These are phyloP conservation scores for Rhea americana DNA, from an alignment of 2,113 vertebrate genomes.

Conservation along the genomic window DNA sequence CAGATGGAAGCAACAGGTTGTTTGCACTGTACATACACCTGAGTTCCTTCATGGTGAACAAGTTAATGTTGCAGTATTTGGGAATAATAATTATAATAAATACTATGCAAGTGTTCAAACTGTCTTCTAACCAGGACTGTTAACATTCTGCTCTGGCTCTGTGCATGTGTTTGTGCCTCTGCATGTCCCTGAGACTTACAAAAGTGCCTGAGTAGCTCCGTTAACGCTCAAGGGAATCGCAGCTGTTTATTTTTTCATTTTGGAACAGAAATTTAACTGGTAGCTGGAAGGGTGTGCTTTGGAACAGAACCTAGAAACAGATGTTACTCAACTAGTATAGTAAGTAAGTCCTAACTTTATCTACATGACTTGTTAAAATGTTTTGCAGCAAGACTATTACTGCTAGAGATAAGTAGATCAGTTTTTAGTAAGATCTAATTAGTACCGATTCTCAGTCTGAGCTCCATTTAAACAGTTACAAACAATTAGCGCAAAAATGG, in stretches of 20 bases:
- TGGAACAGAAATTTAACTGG: background rate
- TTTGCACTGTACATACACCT: background rate
- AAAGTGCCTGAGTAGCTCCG: background rate
- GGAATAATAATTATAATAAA: background rate
- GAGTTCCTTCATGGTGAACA: background rate
- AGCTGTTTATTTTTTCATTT: background rate
- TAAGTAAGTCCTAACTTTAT: background rate
- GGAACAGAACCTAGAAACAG: background rate
- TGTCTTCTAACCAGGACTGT: background rate
- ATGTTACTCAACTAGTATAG: background rate
- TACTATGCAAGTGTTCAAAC: background rate
- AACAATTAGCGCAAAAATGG: background rate
- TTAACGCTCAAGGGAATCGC: background rate
- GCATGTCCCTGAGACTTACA: background rate
- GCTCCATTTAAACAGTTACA: background rate
- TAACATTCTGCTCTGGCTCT: background rate
- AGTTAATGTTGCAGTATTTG: background rate
- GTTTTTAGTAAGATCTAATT: background rate
- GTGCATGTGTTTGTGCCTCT: background rate
- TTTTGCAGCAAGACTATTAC: background rate
- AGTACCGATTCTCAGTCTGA: background rate
- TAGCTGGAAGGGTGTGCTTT: background rate
- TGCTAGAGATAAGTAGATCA: background rate
- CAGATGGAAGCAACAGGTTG: background rate
- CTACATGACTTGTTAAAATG: background rate